Evolutionary conservation across 1,140 invertebrate species (phyloP), one percentile per base, ranked within the genome.

Genomic region (Pemphigus obesinymphae): DNA sequence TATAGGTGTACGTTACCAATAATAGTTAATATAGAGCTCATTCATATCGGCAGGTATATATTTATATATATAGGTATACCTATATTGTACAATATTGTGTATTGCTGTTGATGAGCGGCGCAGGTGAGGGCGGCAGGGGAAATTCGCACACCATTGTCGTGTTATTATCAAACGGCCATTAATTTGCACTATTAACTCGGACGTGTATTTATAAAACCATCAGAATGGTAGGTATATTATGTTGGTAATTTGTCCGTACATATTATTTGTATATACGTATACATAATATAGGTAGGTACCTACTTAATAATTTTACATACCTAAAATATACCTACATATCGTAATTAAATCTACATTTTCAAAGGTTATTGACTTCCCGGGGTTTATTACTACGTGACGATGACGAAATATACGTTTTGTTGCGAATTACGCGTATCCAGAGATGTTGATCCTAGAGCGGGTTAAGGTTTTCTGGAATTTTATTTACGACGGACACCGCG

Each of bases 131-230:
- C 61, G 61, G 11, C 3, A 23, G n/a, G 37, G 11, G 37, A 43
- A 43, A n/a, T n/a, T n/a, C n/a, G n/a, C 66, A 15, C n/a, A 20
- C 31, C 61, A n/a, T 23, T 23, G 66, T 15, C 13, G 34, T 68
- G n/a, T n/a, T n/a, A n/a, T n/a, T 68, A 68, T 68, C 66, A 68
- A 68, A 68, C 66, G 11, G n/a, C 66, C 43, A 68, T 68, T 68
- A 68, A 68, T 68, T 43, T 43, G n/a, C 66, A 40, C 10, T 43
- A 66, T 34, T 66, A 20, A 66, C 61, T 34, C 20, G 29, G 23
- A 40, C n/a, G 37, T n/a, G n/a, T 70, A 70, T 45, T 45, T 23
- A 26, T 45, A 45, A 45, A 26, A 26, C 6, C 37, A 6, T 7
- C 11, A 7, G 13, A 45, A 70, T 15, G 66, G 37, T 45, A 34